Evolutionary conservation across 2,113 vertebrate species (phyloP), one percentile per base, ranked within the genome.

Genomic region (Himantopus leucocephalus): DNA sequence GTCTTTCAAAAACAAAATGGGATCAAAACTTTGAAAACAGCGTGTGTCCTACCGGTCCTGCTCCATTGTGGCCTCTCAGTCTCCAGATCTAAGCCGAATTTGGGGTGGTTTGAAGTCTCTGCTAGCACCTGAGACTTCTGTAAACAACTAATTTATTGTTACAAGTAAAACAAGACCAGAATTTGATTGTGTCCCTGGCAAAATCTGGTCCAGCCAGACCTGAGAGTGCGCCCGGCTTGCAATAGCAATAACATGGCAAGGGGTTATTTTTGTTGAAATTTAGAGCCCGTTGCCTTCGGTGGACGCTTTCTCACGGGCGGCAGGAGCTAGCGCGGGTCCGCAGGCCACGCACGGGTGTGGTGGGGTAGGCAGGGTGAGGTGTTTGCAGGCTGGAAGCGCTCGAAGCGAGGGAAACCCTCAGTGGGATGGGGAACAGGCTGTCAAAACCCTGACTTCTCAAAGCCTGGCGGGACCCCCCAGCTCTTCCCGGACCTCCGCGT

Each of bases 1-100:
- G 67, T 76, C 7, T 43, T 81, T 59, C 3, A 58, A 50, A 72
- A 70, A 22, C 26, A 18, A 80, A 35, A 39, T 1, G 7, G 27
- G 24, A 72, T 35, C 39, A 22, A 29, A 11, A 2, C 39, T 60
- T 86, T n/a, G 20, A 8, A 55, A 52, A 13, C 8, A 32, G 5
- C 13, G 48, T 1, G 2, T 32, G 4, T 39, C 23, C 45, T 9
- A 24, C 58, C 1, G 0, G 6, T 34, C 34, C 45, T 74, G 72
- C 58, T 72, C 52, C 17, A 0, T 1, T 26, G 24, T 27, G 32
- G n/a, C 52, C 14, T 18, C 43, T 70, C 11, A 9, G 4, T 16
- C 41, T 74, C 17, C 37, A 62, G 24, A 8, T 66, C 27, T 24
- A 8, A 70, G 41, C 30, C 50, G 72, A 24, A 30, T 58, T 47